Conservation (phyloP, 1,140 invertebrate species). For the Diorhabda carinulata region DNA sequence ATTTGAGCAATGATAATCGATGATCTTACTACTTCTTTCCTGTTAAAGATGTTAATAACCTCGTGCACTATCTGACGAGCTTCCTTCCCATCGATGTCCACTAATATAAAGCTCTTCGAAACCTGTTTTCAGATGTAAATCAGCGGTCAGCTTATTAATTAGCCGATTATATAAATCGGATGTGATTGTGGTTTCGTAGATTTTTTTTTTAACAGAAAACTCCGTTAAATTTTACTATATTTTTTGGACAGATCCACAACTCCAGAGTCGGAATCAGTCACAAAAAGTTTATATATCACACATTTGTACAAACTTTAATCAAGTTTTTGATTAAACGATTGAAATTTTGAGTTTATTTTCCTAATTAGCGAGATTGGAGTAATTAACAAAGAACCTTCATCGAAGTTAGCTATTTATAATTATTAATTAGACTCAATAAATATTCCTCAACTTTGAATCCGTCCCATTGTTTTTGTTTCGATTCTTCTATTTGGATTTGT, state of each 20-base stretch:
- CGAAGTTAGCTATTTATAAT: no score
- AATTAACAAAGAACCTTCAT: no score
- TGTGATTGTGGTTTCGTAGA: constrained; percentile 18
- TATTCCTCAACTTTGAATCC: no score
- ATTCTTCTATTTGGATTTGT: no score
- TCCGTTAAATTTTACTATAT: constrained; percentile 7
- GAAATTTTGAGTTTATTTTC: no score
- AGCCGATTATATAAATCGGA: constrained; percentile 15
- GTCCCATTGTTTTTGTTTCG: no score
- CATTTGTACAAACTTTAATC: no score
- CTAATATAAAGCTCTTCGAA: constrained; percentile 3
- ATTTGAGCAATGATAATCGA: neutral
- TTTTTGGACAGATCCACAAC: neutral
- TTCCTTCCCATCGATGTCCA: neutral
- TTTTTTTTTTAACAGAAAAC: constrained; percentile 4
- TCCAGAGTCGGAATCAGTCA: neutral
- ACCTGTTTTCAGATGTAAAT: constrained; percentile 14
- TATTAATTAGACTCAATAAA: no score
- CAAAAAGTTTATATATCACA: no score
- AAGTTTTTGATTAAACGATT: no score
- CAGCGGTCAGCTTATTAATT: constrained; percentile 9
- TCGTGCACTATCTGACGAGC: neutral
- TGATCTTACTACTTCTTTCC: neutral
- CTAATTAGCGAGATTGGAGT: no score
- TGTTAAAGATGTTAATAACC: constrained; percentile 1